Evolutionary conservation across 2,113 vertebrate species (phyloP).

Genomic region (Sterna hirundo): DNA sequence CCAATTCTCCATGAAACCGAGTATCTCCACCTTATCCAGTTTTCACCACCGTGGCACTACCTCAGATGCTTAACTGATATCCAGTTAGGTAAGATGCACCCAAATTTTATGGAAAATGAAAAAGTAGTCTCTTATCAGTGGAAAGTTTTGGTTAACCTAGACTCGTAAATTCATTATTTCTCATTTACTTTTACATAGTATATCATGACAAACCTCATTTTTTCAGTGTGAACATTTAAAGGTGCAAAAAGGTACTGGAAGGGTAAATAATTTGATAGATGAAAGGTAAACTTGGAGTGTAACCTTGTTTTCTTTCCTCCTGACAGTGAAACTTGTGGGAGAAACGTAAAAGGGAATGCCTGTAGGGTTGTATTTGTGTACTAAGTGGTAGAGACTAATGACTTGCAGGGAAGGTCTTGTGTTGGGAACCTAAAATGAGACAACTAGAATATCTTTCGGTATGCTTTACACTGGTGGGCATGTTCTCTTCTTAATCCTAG

Average conservation of each 20-base stretch:
- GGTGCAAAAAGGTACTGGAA: background rate
- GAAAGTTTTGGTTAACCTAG: background rate
- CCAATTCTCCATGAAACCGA: rapidly evolving
- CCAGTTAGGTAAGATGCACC: background rate
- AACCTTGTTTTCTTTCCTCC: background rate
- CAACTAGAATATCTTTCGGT: background rate
- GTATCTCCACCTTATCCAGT: background rate
- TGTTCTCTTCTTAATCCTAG: background rate
- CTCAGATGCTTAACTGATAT: background rate
- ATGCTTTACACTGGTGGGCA: background rate
- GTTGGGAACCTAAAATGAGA: background rate
- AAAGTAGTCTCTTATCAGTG: background rate
- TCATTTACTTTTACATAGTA: background rate
- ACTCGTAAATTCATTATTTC: background rate
- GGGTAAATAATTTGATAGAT: background rate
- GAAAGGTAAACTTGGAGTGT: background rate
- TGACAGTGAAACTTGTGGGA: background rate
- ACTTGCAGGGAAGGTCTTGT: background rate
- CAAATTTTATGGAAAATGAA: background rate
- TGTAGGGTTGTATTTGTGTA: background rate
- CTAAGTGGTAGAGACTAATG: background rate
- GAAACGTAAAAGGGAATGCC: background rate
- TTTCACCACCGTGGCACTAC: background rate
- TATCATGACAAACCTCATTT: background rate
- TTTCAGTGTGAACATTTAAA: background rate